These are phyloP conservation scores for Mungos mungo DNA, from an alignment of 2,113 vertebrate genomes.

Conservation along the genomic window DNA sequence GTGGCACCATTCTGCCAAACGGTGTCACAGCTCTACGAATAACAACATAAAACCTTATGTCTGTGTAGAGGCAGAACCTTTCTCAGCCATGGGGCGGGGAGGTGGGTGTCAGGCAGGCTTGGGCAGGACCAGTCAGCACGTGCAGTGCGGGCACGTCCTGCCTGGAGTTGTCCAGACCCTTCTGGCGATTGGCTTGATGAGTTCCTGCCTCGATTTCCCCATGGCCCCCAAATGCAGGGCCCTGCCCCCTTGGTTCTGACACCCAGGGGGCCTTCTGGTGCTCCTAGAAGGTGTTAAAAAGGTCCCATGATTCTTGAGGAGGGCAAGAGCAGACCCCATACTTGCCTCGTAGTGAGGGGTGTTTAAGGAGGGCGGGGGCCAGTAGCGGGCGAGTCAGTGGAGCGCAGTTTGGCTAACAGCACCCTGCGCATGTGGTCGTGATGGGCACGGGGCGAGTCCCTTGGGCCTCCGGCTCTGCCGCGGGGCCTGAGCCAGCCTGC, in stretches of 20 bases:
- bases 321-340: neutral
- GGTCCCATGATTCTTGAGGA: neutral
- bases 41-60: neutral
- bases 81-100: neutral
- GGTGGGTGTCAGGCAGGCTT: neutral
- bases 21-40: neutral
- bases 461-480: neutral
- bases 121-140: neutral
- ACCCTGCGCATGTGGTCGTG: accelerated
- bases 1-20: neutral
- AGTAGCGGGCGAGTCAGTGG: neutral
- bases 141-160: accelerated
- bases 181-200: neutral
- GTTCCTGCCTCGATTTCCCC: neutral
- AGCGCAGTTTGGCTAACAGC: neutral
- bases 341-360: neutral
- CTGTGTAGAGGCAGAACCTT: neutral
- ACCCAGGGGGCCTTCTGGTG: neutral
- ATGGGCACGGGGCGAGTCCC: neutral
- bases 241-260: neutral
- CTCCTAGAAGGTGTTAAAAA: neutral
- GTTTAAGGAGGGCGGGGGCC: neutral
- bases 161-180: neutral
- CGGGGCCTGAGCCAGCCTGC: conserved; percentile 37
- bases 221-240: neutral